Evolutionary conservation across 2,113 vertebrate genomes (phyloP).

Genomic region (Lipophrys pholis): DNA sequence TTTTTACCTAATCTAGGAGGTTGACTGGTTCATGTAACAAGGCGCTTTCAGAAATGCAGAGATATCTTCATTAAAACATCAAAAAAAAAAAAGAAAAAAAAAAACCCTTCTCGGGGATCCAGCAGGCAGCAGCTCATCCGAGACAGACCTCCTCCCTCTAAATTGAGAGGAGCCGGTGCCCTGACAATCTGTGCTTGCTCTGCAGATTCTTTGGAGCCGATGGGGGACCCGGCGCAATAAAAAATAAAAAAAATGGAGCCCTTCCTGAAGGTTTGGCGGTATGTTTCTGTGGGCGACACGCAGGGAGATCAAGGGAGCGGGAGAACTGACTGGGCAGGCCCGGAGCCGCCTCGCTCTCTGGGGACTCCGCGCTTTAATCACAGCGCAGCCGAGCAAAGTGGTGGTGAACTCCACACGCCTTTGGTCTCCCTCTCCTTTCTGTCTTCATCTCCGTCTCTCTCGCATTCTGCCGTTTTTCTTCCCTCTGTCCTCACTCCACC

Average conservation of each 20-base stretch:
- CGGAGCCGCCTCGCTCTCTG: conserved; percentile 70
- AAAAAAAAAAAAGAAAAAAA: conserved; percentile 6
- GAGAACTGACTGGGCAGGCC: conserved; percentile 77
- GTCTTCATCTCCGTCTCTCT: conserved; percentile 55
- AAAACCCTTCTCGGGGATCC: conserved; percentile 48
- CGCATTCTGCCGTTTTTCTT: conserved; percentile 29
- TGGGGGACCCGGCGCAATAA: conserved; percentile 60
- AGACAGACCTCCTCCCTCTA: conserved; percentile 57
- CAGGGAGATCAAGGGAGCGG: conserved; percentile 78
- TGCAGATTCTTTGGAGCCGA: conserved; percentile 71
- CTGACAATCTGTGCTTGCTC: conserved; percentile 73
- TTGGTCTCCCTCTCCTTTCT: conserved; percentile 66
- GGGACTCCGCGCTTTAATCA: conserved; percentile 81
- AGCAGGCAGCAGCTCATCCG: conserved; percentile 53
- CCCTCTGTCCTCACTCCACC: conserved; percentile 18
- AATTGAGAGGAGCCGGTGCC: conserved; percentile 61
- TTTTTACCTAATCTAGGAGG: conserved; percentile 67
- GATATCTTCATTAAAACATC: conserved; percentile 75
- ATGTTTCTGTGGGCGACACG: conserved; percentile 77
- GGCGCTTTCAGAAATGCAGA: conserved; percentile 51
- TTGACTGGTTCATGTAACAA: conserved; percentile 56
- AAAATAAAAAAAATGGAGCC: conserved; percentile 36
- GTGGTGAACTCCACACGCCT: conserved; percentile 79
- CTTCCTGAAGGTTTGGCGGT: conserved; percentile 71
- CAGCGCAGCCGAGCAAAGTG: conserved; percentile 77